These are phyloP conservation scores for Drosophila sp. DNA, from an alignment of 1,140 invertebrate species.

Conservation along the genomic window DNA sequence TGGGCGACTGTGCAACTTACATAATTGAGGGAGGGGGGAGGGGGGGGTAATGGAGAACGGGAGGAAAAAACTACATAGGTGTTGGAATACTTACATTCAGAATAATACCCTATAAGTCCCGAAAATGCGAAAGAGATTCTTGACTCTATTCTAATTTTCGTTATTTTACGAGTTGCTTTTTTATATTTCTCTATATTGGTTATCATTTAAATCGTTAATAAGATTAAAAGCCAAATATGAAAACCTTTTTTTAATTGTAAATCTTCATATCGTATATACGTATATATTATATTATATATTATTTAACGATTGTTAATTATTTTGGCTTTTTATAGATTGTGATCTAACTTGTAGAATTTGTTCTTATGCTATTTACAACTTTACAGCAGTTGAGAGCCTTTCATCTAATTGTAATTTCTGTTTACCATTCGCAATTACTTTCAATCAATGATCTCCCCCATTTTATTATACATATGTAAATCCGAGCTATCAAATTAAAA, in stretches of 20 bases:
- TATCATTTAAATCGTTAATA: background rate
- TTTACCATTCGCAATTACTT: too few relatives aligned
- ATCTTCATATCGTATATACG: too few relatives aligned
- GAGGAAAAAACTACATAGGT: background rate
- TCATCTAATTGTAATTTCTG: too few relatives aligned
- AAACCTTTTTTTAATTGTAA: background rate
- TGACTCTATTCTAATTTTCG: background rate
- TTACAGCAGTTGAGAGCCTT: too few relatives aligned
- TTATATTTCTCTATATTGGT: background rate
- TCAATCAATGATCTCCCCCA: background rate
- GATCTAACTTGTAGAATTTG: background rate
- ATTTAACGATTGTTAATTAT: background rate
- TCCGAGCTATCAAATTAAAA: background rate
- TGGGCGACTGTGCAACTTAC: slow-evolving; percentile 6
- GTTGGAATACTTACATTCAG: background rate
- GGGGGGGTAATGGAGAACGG: too few relatives aligned
- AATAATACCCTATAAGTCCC: background rate
- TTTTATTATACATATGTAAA: background rate
- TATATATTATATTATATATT: too few relatives aligned
- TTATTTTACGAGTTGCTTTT: background rate
- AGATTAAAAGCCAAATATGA: too few relatives aligned
- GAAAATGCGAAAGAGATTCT: background rate
- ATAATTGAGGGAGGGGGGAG: too few relatives aligned
- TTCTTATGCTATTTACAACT: too few relatives aligned
- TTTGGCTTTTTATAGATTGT: background rate